Evolutionary conservation across 2,888 invertebrate genomes (phyloP).

Genomic region (Selenia dentaria): DNA sequence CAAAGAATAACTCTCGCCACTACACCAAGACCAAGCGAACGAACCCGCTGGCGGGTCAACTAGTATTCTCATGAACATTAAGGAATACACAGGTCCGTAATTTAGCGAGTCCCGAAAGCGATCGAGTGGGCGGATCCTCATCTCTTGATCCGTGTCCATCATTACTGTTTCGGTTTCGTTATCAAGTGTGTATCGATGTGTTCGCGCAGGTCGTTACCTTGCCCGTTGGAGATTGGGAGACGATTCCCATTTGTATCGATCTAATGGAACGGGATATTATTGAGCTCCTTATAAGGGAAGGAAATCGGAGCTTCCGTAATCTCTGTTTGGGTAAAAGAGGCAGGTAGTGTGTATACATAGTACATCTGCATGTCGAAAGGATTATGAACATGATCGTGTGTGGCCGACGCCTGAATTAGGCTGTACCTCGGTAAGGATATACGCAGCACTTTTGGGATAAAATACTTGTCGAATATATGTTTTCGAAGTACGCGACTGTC

Average conservation of each 20-base stretch:
- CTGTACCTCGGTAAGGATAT: too few species aligned
- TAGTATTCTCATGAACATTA: too few species aligned
- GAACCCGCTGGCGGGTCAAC: too few species aligned
- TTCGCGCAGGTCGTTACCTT: conserved; percentile 3
- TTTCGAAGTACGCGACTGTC: too few species aligned
- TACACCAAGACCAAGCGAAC: too few species aligned
- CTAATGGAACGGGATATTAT: conserved; percentile 3
- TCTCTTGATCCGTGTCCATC: neutral
- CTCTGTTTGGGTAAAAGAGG: neutral
- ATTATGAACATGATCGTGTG: too few species aligned
- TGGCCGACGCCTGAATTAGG: too few species aligned
- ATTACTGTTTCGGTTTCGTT: conserved; percentile 5
- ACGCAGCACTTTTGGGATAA: too few species aligned
- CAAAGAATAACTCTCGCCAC: too few species aligned
- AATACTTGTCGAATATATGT: too few species aligned
- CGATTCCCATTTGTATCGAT: conserved; percentile 7
- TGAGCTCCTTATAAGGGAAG: neutral
- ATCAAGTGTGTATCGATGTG: neutral
- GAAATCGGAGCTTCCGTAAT: conserved; percentile 1
- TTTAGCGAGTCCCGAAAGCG: conserved; percentile 2
- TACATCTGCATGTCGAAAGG: neutral
- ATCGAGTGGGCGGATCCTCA: conserved; percentile 4
- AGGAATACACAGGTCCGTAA: neutral
- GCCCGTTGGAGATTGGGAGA: conserved; percentile 3
- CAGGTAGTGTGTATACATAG: neutral